A percentile compares a stretch with the other conserved stretches of the same genome.
These are phyloP conservation scores for Lepus europaeus DNA, from an alignment of 2,113 vertebrate species.

Conservation along the genomic window DNA sequence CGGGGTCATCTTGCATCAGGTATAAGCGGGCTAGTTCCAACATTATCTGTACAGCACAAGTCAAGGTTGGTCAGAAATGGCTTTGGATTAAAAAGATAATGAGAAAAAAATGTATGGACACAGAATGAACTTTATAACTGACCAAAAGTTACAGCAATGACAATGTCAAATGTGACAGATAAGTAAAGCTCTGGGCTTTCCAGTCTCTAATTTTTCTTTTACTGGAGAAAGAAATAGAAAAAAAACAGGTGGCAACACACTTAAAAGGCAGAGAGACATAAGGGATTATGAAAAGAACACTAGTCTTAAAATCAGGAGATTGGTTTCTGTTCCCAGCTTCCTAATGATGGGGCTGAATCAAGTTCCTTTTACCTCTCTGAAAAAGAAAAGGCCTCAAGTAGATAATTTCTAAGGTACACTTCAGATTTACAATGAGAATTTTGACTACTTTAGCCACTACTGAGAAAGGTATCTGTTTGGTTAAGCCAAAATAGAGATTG, in stretches of 20 bases:
- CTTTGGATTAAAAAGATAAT: background rate
- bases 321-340: background rate
- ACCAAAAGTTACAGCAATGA: background rate
- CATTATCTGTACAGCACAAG: slow-evolving; percentile 91
- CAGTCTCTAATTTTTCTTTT: background rate
- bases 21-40: slow-evolving; percentile 95
- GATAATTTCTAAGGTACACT: background rate
- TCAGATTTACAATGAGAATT: slow-evolving; percentile 5
- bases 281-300: background rate
- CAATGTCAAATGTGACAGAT: background rate
- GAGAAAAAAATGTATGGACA: background rate
- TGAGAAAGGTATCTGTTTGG: background rate
- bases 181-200: background rate
- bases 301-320: background rate
- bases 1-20: slow-evolving; percentile 92
- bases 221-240: background rate
- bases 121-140: background rate
- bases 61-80: slow-evolving; percentile 47
- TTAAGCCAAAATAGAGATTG: background rate
- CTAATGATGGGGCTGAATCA: accelerated
- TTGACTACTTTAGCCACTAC: background rate
- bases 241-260: background rate
- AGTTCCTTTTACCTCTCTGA: background rate
- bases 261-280: background rate
- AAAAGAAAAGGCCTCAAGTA: slow-evolving; percentile 46